Base-by-base conservation (phyloP, 2,888 invertebrate species). In the Lepidocyrtoides sp. region DNA sequence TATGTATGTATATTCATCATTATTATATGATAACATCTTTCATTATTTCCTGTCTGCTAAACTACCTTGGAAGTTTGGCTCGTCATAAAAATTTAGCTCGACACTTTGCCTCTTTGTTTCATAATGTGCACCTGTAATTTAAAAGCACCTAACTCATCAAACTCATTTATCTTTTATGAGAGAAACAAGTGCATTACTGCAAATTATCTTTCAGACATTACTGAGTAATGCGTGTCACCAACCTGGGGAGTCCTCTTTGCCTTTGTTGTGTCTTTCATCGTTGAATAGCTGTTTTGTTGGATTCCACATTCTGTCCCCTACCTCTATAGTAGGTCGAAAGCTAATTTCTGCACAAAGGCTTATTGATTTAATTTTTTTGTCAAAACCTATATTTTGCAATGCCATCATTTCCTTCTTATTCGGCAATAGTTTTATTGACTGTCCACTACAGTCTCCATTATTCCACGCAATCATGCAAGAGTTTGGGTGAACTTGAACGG, bases 71-170 rank as follows among this genome's bases (percentile, higher is more conserved):
- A 36, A 81, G n/a, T 88, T 51, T 0, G 79, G 51, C 32, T 66
- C 51, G 23, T 88, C 87, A 29, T 79, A 88, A 48, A 88, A 88
- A n/a, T 48, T 66, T 2, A 88, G n/a, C 54, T 88, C 87, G 32
- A 84, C 44, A 7, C 23, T 14, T 29, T 60, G 60, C 29, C 32
- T 17, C 41, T 32, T 66, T 1, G 41, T 7, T 12, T 2, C 66
- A 29, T 17, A 14, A n/a, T 66, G 10, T 2, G 14, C 4, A 12
- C 29, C 66, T 66, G n/a, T 51, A 51, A 51, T 51, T n/a, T n/a
- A n/a, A n/a, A n/a, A n/a, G n/a, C n/a, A n/a, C n/a, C n/a, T n/a
- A n/a, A n/a, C n/a, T n/a, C n/a, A n/a, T n/a, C n/a, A n/a, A n/a
- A n/a, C n/a, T n/a, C n/a, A n/a, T n/a, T n/a, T n/a, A n/a, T n/a